Percentiles rank a stretch among this genome's conserved stretches.
phyloP scores from a whole-genome alignment of 2,113 vertebrate species.

The Bubo bubo region DNA sequence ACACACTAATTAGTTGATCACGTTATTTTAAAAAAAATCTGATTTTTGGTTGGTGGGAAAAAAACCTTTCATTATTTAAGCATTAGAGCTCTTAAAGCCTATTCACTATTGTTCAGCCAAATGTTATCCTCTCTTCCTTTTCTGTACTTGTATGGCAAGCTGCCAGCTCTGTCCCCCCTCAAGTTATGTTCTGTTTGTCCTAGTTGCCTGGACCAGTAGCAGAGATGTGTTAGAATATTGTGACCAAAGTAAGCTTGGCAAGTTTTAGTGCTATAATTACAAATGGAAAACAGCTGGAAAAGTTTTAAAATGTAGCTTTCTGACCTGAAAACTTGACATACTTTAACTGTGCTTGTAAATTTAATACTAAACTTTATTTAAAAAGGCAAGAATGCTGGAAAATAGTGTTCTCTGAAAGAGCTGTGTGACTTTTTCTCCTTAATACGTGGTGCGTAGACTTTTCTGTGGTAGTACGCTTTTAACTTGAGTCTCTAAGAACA shows the following conservation, averaged over 20 bases:
- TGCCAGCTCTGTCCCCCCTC: conserved; percentile 1
- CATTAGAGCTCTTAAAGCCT: conserved; percentile 60
- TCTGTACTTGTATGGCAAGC: conserved; percentile 60
- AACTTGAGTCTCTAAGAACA: background rate
- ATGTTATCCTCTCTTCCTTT: conserved; percentile 56
- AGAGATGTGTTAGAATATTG: background rate
- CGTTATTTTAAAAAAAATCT: background rate
- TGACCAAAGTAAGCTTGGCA: background rate
- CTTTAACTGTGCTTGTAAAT: background rate
- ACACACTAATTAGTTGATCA: background rate
- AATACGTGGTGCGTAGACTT: background rate
- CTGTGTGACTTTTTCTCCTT: background rate
- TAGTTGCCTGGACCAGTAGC: background rate
- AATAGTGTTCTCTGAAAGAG: background rate
- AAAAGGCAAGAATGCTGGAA: background rate
- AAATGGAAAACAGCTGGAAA: background rate
- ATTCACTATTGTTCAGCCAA: conserved; percentile 75
- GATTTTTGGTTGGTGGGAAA: background rate
- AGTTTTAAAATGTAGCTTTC: background rate
- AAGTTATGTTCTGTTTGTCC: conserved; percentile 13
- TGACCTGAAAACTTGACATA: background rate
- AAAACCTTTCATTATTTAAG: conserved; percentile 27
- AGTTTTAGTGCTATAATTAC: background rate
- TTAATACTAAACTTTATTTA: background rate
- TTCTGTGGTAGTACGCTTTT: accelerated